These are phyloP conservation scores for Carcharodon carcharias DNA, from an alignment of 2,797 vertebrate species.

Conservation along the genomic window DNA sequence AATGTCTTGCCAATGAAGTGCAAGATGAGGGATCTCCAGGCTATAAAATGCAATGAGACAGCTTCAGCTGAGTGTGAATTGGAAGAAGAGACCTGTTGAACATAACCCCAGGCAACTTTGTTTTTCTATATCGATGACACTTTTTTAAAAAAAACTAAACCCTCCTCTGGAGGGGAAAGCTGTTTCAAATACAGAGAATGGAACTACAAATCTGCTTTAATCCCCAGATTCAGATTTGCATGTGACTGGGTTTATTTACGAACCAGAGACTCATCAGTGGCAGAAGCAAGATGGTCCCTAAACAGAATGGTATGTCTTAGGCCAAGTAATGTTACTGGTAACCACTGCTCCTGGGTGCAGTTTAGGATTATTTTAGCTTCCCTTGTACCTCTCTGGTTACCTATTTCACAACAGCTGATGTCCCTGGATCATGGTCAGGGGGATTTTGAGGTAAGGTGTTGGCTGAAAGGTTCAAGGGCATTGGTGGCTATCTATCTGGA, in stretches of 20 bases:
- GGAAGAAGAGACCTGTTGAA: neutral
- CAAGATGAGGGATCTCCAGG: neutral
- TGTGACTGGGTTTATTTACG: neutral
- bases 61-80: neutral
- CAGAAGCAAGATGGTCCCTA: neutral
- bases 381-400: neutral
- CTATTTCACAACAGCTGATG: too few relatives aligned
- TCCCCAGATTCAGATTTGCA: neutral
- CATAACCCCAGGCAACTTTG: neutral
- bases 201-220: neutral
- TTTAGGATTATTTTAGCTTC: neutral
- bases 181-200: neutral
- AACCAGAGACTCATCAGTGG: neutral
- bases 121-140: neutral
- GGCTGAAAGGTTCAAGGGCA: neutral
- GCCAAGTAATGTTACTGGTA: neutral
- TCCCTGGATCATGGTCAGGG: too few relatives aligned
- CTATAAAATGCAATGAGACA: neutral
- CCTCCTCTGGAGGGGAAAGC: neutral
- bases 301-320: neutral
- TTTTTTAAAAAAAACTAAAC: neutral
- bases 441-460: neutral
- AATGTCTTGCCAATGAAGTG: neutral
- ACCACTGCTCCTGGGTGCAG: neutral
- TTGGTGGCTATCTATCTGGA: neutral